Percentiles rank a stretch among this genome's conserved stretches.
Evolutionary conservation across 2,888 invertebrate genomes (phyloP).

Genomic region (Apocheima hispidaria): DNA sequence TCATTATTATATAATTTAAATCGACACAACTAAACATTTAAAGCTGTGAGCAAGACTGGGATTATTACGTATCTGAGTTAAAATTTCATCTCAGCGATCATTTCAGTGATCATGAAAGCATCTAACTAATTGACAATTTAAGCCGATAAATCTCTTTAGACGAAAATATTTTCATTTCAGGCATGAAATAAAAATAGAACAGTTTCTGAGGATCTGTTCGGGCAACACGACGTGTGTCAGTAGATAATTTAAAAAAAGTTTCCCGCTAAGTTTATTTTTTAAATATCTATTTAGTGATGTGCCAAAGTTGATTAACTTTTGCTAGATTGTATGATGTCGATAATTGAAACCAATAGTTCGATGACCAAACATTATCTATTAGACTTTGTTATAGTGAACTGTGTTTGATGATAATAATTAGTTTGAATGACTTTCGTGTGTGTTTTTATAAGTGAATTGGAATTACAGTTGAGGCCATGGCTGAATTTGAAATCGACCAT

Average conservation of each 20-base stretch:
- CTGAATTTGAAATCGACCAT: conserved; percentile 51
- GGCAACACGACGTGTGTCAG: conserved; percentile 59
- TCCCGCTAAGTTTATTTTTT: background rate
- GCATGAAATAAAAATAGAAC: conserved; percentile 71
- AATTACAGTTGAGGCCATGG: conserved; percentile 55
- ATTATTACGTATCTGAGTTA: too few relatives aligned
- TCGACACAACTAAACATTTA: too few relatives aligned
- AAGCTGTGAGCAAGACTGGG: too few relatives aligned
- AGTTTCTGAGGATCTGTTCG: conserved; percentile 69
- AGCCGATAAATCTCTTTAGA: too few relatives aligned
- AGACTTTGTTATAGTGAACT: conserved; percentile 1
- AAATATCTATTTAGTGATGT: conserved; percentile 7
- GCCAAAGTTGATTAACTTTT: background rate
- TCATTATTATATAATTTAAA: too few relatives aligned
- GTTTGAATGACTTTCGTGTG: conserved; percentile 24
- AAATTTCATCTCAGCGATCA: too few relatives aligned
- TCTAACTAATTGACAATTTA: conserved; percentile 26
- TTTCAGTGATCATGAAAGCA: background rate
- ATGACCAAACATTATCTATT: background rate
- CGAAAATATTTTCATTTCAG: conserved; percentile 64
- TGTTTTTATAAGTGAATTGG: conserved; percentile 43
- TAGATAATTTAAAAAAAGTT: conserved; percentile 8
- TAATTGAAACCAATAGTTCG: background rate
- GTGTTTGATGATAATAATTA: conserved; percentile 10
- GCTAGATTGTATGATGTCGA: background rate